phyloP scores from a whole-genome alignment of 2,113 vertebrate genomes.

The Arothron firmamentum region DNA sequence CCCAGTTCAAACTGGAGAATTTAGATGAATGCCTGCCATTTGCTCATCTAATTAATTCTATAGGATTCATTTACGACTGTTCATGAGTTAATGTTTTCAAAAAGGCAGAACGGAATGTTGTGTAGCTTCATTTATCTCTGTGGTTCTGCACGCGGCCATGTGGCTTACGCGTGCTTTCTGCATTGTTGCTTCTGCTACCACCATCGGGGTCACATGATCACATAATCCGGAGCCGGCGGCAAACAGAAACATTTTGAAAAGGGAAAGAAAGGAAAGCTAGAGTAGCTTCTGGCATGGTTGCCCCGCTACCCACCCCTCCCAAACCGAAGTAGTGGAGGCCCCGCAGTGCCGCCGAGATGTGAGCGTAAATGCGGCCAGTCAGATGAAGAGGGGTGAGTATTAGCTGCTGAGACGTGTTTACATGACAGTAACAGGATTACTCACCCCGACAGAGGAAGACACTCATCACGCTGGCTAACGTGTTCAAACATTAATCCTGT shows the following conservation, averaged over 20 bases:
- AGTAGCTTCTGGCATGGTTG: constrained; percentile 49
- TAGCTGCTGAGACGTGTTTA: constrained; percentile 30
- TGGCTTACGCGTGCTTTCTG: neutral
- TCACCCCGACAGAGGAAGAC: constrained; percentile 19
- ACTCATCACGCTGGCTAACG: constrained; percentile 5
- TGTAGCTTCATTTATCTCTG: constrained; percentile 57
- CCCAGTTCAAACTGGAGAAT: constrained; percentile 30
- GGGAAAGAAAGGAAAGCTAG: constrained; percentile 49
- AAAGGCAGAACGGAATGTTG: constrained; percentile 55
- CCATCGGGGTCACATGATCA: constrained; percentile 48
- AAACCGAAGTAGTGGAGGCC: constrained; percentile 26
- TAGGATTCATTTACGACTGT: constrained; percentile 54
- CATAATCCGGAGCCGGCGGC: constrained; percentile 67
- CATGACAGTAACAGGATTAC: constrained; percentile 51
- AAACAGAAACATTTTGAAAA: constrained; percentile 63
- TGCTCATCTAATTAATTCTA: constrained; percentile 61
- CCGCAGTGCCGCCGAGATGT: neutral
- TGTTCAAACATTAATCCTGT: constrained; percentile 15
- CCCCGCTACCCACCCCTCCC: constrained; percentile 16
- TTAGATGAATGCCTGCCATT: constrained; percentile 43
- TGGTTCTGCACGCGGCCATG: neutral
- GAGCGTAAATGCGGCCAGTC: constrained; percentile 26
- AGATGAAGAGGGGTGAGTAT: constrained; percentile 12
- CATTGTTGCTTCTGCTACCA: constrained; percentile 39
- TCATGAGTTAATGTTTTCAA: constrained; percentile 57